Base-by-base conservation (phyloP, 2,888 invertebrate species). In the Cistogaster globosa region DNA sequence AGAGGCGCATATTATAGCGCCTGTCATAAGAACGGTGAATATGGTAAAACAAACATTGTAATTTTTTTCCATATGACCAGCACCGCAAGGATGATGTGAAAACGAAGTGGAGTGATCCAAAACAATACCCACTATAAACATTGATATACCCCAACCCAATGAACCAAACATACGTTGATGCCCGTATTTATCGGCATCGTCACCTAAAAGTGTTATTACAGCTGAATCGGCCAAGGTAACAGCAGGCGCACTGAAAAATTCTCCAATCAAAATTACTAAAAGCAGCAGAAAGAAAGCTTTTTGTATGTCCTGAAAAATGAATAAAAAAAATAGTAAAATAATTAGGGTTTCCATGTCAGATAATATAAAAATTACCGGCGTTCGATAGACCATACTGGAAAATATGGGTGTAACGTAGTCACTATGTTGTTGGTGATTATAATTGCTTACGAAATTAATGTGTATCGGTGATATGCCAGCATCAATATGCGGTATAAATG, bases 11-110 rank as follows among this genome's bases (percentile, higher is more conserved):
- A 98, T 95, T 77, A 99, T 94, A 1, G 99, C 98, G 62, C 97
- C 98, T 2, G 97, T 96, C 98, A 99, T 99, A 42, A 99, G 94
- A 42, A 99, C 97, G 20, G 98, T 97, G 93, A 99, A 99, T 62
- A 98, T 98, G 14, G 98, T 98, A 93, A 99, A 99, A 92, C 99
- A 99, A 87, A 99, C 97, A 48, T 98, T 98, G 93, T 99, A 99
- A 93, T 99, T 99, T 92, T 98, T 98, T 93, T 99, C 99, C 91
- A 97, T 96, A 83, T 95, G 94, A 89, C 97, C 97, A 9, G 97
- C 97, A 0, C 95, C 96, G 90, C 98, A 98, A 0, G 98, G 98
- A 93, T 98, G 98, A 89, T 97, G 95, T 32, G 98, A 97, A 93
- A 99, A 99, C 0, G 98, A 96, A 22, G 98, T 98, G 79, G 98